Percentiles rank a stretch among this genome's conserved stretches.
Evolutionary conservation across 2,797 vertebrate species (phyloP).

Genomic region (Oryzias sinensis): DNA sequence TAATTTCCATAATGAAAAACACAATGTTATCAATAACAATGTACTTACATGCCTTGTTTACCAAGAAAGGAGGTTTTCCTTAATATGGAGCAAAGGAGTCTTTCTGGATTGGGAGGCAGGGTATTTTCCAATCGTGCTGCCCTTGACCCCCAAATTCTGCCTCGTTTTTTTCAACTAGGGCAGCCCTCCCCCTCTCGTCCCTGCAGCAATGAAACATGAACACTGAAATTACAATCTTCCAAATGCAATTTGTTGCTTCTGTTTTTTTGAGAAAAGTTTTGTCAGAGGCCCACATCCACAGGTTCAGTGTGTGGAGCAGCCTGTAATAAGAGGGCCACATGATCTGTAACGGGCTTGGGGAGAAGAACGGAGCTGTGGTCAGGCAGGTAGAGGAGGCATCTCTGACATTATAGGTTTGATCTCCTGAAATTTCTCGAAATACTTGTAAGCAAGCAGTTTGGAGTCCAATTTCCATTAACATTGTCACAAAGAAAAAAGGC

Average conservation of each 20-base stretch:
- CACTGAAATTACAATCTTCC: constrained; percentile 53
- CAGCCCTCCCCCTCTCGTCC: constrained; percentile 19
- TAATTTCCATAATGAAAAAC: too few species aligned
- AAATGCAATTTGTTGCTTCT: constrained; percentile 54
- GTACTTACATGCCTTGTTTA: constrained; percentile 25
- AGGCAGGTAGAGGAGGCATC: too few species aligned
- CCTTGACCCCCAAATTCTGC: constrained; percentile 55
- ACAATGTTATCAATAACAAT: too few species aligned
- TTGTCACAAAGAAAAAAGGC: too few species aligned
- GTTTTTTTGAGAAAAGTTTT: constrained; percentile 60
- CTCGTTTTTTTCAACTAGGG: constrained; percentile 52
- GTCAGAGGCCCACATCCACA: constrained; percentile 65
- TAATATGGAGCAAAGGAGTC: constrained; percentile 3
- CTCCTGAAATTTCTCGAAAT: too few species aligned
- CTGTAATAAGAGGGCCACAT: constrained; percentile 49
- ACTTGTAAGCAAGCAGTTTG: too few species aligned
- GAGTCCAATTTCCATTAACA: too few species aligned
- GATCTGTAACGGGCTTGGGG: constrained; percentile 31
- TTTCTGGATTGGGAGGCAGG: constrained; percentile 52
- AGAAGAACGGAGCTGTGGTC: too few species aligned
- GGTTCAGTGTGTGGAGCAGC: constrained; percentile 40
- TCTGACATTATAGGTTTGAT: too few species aligned
- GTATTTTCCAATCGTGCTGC: constrained; percentile 77
- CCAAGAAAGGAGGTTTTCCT: constrained; percentile 1
- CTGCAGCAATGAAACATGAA: constrained; percentile 41